A percentile compares a stretch with the other conserved stretches of the same genome.
phyloP scores from a whole-genome alignment of 2,888 invertebrate species.

The Ametastegia equiseti region DNA sequence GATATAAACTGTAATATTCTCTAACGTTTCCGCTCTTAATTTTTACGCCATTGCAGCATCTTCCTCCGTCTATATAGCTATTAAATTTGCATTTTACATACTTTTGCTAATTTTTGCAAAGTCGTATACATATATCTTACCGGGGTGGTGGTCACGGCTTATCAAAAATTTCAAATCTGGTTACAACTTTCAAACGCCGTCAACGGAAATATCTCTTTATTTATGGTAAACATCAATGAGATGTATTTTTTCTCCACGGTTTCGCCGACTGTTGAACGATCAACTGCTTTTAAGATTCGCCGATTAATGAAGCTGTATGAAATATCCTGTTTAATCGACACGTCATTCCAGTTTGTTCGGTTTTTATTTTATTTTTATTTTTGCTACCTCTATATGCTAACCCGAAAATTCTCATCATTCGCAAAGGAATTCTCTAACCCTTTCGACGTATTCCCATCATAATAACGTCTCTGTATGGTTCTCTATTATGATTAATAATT shows the following conservation, averaged over 20 bases:
- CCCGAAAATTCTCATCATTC: background rate
- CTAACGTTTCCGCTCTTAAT: no score
- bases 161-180: no score
- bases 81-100: no score
- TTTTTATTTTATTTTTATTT: background rate
- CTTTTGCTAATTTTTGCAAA: no score
- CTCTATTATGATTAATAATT: background rate
- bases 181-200: background rate
- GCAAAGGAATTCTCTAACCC: background rate
- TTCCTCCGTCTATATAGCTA: no score
- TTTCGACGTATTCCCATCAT: background rate
- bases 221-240: background rate
- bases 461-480: background rate
- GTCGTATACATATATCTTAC: no score
- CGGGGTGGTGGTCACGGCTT: no score
- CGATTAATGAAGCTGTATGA: slow-evolving; percentile 14
- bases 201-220: background rate
- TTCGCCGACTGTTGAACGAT: background rate
- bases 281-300: background rate
- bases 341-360: background rate
- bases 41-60: no score
- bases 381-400: background rate
- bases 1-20: no score
- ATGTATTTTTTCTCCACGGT: background rate
- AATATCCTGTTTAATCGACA: slow-evolving; percentile 20